These are phyloP conservation scores for Lymantria monacha DNA, from an alignment of 2,888 invertebrate species.

Conservation along the genomic window DNA sequence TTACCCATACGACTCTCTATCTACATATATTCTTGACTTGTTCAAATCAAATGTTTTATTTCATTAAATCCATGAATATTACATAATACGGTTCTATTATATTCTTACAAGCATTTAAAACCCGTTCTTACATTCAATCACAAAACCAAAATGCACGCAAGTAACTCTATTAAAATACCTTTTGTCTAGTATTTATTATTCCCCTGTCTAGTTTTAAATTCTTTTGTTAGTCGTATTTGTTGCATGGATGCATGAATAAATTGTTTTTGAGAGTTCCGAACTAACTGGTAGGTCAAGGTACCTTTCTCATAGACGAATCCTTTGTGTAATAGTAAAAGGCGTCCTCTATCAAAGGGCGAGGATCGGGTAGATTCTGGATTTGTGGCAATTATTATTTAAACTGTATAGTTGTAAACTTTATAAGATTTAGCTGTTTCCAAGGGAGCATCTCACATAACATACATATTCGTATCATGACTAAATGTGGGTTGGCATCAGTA, in stretches of 20 bases:
- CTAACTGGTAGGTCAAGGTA: constrained; percentile 82
- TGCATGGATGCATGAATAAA: constrained; percentile 80
- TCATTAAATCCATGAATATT: constrained; percentile 12
- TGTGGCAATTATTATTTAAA: constrained; percentile 56
- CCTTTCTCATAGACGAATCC: constrained; percentile 78
- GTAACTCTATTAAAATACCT: constrained; percentile 76
- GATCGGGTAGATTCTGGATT: constrained; percentile 61
- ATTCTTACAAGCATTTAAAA: constrained; percentile 29
- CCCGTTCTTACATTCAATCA: constrained; percentile 49
- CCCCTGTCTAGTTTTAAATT: constrained; percentile 80
- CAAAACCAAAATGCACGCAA: constrained; percentile 70
- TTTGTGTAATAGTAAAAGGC: constrained; percentile 77
- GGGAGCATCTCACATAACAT: constrained; percentile 14
- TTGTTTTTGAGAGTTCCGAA: constrained; percentile 74
- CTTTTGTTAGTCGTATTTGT: constrained; percentile 72
- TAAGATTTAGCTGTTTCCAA: constrained; percentile 19
- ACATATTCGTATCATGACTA: too few species aligned
- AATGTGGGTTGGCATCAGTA: constrained; percentile 14
- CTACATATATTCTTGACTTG: constrained; percentile 12
- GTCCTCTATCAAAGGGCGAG: constrained; percentile 74
- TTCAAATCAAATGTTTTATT: constrained; percentile 17
- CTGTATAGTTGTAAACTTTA: constrained; percentile 32
- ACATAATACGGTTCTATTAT: constrained; percentile 26
- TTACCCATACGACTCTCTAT: constrained; percentile 15
- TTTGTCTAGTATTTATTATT: constrained; percentile 79